Conservation (phyloP, 2,888 invertebrate genomes). For the Automeris io region DNA sequence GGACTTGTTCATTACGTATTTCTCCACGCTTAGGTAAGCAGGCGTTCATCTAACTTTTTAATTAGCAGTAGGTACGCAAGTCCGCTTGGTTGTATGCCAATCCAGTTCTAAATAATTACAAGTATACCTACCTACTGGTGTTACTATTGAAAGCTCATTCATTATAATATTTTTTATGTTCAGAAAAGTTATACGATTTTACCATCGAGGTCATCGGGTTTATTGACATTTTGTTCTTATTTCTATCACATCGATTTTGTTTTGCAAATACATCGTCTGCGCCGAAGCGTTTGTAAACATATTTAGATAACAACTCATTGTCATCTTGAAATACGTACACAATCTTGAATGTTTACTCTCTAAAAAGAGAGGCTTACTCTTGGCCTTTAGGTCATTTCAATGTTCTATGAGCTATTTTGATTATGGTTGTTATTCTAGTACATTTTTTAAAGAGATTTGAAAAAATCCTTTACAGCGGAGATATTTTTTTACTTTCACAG, state of each 20-base stretch:
- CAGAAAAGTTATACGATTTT: not conserved
- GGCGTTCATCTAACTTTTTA: not conserved
- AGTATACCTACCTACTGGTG: not conserved
- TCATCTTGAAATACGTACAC: not conserved
- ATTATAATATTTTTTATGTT: not conserved
- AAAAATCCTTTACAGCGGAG: no score
- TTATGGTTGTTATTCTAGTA: no score
- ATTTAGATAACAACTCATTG: not conserved
- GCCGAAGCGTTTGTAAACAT: not conserved
- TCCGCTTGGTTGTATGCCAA: conserved; percentile 5
- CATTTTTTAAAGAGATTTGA: no score
- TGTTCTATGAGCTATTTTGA: no score
- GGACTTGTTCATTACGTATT: no score
- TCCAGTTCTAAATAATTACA: not conserved
- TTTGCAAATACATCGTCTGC: not conserved
- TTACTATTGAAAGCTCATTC: not conserved
- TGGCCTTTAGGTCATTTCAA: no score
- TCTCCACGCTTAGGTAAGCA: not conserved
- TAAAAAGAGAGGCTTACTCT: no score
- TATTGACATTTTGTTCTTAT: not conserved
- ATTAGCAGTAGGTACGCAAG: not conserved
- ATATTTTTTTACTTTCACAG: no score
- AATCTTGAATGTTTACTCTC: no score
- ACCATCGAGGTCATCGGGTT: not conserved
- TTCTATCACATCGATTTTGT: not conserved